Evolutionary conservation across 2,888 invertebrate species (phyloP).

Genomic region (Eupsilia transversa): DNA sequence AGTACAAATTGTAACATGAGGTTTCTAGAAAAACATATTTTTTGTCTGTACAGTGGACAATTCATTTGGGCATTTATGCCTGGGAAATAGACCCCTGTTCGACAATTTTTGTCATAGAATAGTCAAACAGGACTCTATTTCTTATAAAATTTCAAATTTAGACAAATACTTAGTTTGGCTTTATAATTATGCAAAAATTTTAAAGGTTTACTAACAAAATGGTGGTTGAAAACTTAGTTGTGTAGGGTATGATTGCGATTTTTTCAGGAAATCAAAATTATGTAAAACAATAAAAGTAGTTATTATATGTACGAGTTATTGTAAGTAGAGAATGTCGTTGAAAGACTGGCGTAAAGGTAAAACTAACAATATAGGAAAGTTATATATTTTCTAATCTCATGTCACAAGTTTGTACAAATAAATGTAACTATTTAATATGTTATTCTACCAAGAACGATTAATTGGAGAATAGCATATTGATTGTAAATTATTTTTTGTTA

Average conservation of each 20-base stretch:
- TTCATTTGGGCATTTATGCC: conserved; percentile 16
- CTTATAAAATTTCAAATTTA: conserved; percentile 45
- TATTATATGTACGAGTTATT: conserved; percentile 42
- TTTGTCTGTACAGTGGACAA: conserved; percentile 12
- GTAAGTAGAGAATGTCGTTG: conserved; percentile 36
- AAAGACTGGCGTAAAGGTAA: conserved; percentile 47
- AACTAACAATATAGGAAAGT: conserved; percentile 37
- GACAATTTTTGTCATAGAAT: conserved; percentile 49
- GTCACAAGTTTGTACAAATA: conserved; percentile 59
- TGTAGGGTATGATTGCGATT: conserved; percentile 38
- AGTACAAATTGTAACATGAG: conserved; percentile 70
- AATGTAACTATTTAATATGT: conserved; percentile 69
- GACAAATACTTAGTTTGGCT: conserved; percentile 38
- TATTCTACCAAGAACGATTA: conserved; percentile 68
- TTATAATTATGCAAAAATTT: conserved; percentile 6
- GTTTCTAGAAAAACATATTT: conserved; percentile 5
- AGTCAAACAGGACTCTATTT: conserved; percentile 50
- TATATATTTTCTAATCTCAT: conserved; percentile 43
- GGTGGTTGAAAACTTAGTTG: conserved; percentile 53
- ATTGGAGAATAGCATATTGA: conserved; percentile 73
- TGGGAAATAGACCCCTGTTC: conserved; percentile 45
- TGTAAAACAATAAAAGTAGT: conserved; percentile 26
- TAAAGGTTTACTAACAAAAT: conserved; percentile 54
- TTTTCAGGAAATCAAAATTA: conserved; percentile 22
- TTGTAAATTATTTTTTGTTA: conserved; percentile 81